Percentiles rank a stretch among this genome's conserved stretches.
Evolutionary conservation across 2,888 invertebrate species (phyloP).

Genomic region (Drosophila mercatorum): DNA sequence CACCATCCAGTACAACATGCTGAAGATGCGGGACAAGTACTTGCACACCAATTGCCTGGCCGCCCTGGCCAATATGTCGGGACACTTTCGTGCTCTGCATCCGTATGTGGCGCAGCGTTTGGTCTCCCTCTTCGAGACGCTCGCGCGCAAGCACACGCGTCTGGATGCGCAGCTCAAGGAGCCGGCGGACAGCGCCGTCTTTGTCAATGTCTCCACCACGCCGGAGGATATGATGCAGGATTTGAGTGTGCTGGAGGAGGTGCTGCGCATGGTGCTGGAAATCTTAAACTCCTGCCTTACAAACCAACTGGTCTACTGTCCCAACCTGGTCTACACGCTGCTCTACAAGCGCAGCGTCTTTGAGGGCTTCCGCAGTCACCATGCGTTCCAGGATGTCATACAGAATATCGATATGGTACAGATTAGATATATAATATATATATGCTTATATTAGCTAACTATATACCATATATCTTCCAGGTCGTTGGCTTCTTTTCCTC

Average conservation of each 20-base stretch:
- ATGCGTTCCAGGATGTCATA: constrained; percentile 95
- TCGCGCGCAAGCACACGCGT: constrained; percentile 93
- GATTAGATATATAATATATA: not conserved
- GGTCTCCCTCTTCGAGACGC: constrained; percentile 94
- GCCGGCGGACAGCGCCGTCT: constrained; percentile 82
- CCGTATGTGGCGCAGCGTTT: constrained; percentile 98
- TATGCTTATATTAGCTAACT: too few species aligned
- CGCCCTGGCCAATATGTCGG: constrained; percentile 99
- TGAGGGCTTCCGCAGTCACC: constrained; percentile 93
- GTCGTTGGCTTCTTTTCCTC: constrained; percentile 88
- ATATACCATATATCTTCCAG: constrained; percentile 74
- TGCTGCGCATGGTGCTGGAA: constrained; percentile 97
- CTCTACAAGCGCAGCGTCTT: constrained; percentile 97
- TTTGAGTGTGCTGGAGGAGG: constrained; percentile 96
- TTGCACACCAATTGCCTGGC: constrained; percentile 99
- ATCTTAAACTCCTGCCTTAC: constrained; percentile 98
- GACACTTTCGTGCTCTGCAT: constrained; percentile 95
- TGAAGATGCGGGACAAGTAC: constrained; percentile 98
- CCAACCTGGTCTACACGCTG: constrained; percentile 97
- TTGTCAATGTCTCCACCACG: constrained; percentile 82
- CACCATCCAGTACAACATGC: constrained; percentile 98
- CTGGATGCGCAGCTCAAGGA: constrained; percentile 87
- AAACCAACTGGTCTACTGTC: constrained; percentile 93
- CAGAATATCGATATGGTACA: constrained; percentile 96
- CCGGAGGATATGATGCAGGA: constrained; percentile 89